Base-by-base conservation (phyloP, 2,888 invertebrate species). In the Oligia strigilis region DNA sequence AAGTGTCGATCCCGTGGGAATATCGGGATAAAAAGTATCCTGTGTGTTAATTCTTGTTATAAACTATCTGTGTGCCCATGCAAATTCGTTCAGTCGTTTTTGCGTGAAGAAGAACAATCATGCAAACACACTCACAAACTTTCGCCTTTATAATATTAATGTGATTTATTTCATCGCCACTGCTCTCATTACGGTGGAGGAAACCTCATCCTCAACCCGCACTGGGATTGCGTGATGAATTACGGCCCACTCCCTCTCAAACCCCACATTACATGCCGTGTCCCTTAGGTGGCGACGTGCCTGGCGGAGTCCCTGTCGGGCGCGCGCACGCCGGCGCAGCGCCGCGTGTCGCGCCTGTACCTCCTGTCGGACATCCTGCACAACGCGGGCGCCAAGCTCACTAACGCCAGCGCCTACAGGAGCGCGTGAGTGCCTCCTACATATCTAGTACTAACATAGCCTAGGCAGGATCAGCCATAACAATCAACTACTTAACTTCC, bases 281-380 rank as follows among this genome's bases (percentile, higher is more conserved):
- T 2, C 3, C 19, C 0, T 0, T 14, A 79, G 80, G 95, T 99
- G 84, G 98, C 99, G 72, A 98, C 99, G 88, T 99, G 99, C 94
- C 98, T 99, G 80, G 97, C 98, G 3, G 99, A 99, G 95, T 98
- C 99, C 0, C 97, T 99, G 69, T 97, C 98, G 13, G 98, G 98
- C 89, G 94, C 97, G 13, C 97, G 97, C 90, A 99, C 99, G 0
- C 97, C 98, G 75, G 97, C 99, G 40, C 98, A 98, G 80, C 99
- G 99, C 94, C 99, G 99, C 97, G 98, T 99, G 87, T 99, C 99
- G 14, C 97, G 99, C 79, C 97, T 99, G 71, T 99, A 99, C 97
- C 98, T 99, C 82, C 98, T 99, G 75, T 99, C 99, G 4, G 99
- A 99, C 95, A 98, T 99, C 87, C 97, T 99, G 89, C 99, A 99